Evolutionary conservation across 2,797 vertebrate genomes (phyloP), one percentile per base, ranked within the genome.

Genomic region (Miichthys miiuy): DNA sequence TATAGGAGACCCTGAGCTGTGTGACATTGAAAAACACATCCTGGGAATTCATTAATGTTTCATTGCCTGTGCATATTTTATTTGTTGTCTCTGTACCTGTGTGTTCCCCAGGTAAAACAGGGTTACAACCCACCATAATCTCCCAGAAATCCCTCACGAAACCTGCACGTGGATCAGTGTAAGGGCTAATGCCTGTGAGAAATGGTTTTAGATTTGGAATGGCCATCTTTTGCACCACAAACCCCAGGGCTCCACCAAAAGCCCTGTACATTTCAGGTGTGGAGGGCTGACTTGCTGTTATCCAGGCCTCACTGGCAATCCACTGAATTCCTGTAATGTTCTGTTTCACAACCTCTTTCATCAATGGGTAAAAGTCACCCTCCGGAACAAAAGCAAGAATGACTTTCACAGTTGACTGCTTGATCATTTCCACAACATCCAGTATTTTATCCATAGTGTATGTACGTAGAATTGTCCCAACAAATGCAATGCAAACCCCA

Each of bases 291-390:
- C 81, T 47, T 75, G 95, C 94, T 17, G 95, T 96, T 81, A 96
- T 92, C 95, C 96, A 96, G 12, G 94, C 94, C 83, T 95, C 95
- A 56, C 95, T 96, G 41, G 89, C 95, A 55, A 96, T 91, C 96
- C 95, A 96, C 80, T 96, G 95, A 61, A 95, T 95, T 51, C 91
- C 93, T 23, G 94, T 94, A 61, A 96, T 93, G 54, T 96, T 96
- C 51, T 95, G 95, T 68, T 83, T 91, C 4, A 94, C 85, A 3
- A 95, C 41, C 81, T 96, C 95, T 82, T 72, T 85, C 92, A 96
- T 95, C 27, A 96, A 80, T 58, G 92, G 94, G 60, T 88, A 93
- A 63, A 96, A 90, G 68, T 95, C 94, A 42, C 90, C 85, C 72
- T 96, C 94, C 27, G 94, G 81, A 56, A 85, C 83, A 85, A 96